phyloP scores from a whole-genome alignment of 2,888 invertebrate genomes.

The Pristionchus entomophagus region DNA sequence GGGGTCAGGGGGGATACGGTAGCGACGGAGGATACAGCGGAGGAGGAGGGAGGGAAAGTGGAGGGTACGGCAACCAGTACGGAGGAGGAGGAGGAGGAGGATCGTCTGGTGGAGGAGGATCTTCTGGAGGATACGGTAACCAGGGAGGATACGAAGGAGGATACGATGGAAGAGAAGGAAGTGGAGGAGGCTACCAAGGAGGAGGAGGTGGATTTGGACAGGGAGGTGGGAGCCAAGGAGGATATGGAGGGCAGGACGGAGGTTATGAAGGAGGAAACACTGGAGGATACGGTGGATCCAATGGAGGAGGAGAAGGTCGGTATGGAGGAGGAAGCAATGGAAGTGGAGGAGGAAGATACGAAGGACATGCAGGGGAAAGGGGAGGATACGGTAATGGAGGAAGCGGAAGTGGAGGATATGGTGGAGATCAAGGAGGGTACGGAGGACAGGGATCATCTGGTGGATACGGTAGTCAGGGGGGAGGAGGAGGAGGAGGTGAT shows the following conservation, averaged over 20 bases:
- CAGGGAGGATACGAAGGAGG: background rate
- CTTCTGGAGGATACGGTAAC: background rate
- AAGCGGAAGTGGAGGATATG: background rate
- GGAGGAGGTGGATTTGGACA: background rate
- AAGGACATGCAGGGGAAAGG: background rate
- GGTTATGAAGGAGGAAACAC: background rate
- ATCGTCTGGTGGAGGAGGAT: background rate
- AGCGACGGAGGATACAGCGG: background rate
- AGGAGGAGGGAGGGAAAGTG: background rate
- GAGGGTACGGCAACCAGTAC: background rate
- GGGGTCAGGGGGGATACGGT: background rate
- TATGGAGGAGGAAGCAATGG: background rate
- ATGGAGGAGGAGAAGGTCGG: background rate
- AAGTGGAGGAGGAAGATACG: background rate
- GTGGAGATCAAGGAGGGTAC: conserved; percentile 26
- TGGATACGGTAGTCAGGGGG: background rate
- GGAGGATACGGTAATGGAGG: background rate
- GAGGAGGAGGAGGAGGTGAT: background rate
- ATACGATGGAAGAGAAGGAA: background rate
- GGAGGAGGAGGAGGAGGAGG: conserved; percentile 21
- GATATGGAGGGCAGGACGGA: background rate
- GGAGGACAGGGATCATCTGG: conserved; percentile 11
- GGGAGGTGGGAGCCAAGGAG: conserved; percentile 21
- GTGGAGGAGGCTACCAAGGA: background rate
- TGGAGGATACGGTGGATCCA: background rate